phyloP scores from a whole-genome alignment of 2,888 invertebrate genomes.

The Leptinotarsa peninsularis region DNA sequence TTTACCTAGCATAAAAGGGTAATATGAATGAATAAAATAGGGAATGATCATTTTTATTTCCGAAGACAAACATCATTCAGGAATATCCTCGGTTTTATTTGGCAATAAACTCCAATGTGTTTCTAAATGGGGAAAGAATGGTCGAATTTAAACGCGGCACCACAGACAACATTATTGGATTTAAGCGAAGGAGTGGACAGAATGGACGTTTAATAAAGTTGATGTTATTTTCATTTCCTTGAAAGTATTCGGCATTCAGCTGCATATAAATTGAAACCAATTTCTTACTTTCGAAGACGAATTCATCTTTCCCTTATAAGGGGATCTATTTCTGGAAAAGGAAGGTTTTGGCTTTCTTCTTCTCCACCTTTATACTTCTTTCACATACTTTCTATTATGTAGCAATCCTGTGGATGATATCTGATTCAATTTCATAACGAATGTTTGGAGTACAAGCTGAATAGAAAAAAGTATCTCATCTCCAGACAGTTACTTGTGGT shows the following conservation, averaged over 20 bases:
- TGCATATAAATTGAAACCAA: neutral
- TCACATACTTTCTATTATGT: no score
- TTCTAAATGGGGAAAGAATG: slow-evolving; percentile 12
- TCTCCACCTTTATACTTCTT: no score
- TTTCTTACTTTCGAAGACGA: neutral
- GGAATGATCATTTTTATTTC: slow-evolving; percentile 11
- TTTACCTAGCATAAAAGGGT: slow-evolving; percentile 3
- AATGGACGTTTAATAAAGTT: neutral
- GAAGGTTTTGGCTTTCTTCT: no score
- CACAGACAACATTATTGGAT: slow-evolving; percentile 11
- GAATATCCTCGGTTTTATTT: slow-evolving; percentile 9
- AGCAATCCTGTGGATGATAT: no score
- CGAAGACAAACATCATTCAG: slow-evolving; percentile 14
- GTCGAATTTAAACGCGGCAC: slow-evolving; percentile 1
- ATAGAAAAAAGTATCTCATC: no score
- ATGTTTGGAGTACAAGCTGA: no score
- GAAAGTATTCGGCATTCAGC: neutral
- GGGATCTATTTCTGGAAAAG: no score
- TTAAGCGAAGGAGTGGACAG: neutral
- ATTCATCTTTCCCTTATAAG: neutral
- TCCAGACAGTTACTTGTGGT: no score
- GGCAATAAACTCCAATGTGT: slow-evolving; percentile 17
- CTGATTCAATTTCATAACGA: no score
- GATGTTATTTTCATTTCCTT: neutral
- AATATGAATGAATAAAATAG: slow-evolving; percentile 9